Evolutionary conservation across 2,797 vertebrate genomes (phyloP).

Genomic region (Enteromius thamalakanensis): DNA sequence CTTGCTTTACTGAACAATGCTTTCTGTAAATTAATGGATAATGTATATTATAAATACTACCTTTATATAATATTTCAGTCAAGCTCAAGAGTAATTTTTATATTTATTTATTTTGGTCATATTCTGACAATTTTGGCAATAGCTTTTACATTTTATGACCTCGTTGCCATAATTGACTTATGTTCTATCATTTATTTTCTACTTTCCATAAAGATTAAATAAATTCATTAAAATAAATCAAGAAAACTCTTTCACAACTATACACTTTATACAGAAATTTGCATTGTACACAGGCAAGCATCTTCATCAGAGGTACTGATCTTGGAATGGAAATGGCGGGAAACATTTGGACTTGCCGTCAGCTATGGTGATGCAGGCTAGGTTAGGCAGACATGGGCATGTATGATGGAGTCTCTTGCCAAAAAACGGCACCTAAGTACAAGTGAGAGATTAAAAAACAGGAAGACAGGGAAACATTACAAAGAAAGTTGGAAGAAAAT

Average conservation of each 20-base stretch:
- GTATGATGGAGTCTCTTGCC: constrained; percentile 88
- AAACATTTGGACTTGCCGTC: constrained; percentile 84
- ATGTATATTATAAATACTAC: too few relatives aligned
- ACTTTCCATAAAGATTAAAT: constrained; percentile 7
- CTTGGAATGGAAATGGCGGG: constrained; percentile 76
- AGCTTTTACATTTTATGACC: neutral
- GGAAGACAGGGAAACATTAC: neutral
- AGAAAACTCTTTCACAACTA: constrained; percentile 59
- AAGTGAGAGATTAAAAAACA: constrained; percentile 35
- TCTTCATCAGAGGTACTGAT: constrained; percentile 75
- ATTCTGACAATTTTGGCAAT: neutral
- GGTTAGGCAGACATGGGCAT: constrained; percentile 88
- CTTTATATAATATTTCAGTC: neutral
- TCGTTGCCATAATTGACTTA: neutral
- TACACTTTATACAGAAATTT: constrained; percentile 52
- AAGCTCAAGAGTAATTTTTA: neutral
- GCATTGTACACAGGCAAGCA: neutral
- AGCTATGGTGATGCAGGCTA: constrained; percentile 78
- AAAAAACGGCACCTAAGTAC: constrained; percentile 85
- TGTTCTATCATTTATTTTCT: neutral
- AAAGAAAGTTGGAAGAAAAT: neutral
- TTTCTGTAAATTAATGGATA: neutral
- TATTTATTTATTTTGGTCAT: constrained; percentile 9
- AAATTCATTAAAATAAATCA: constrained; percentile 44
- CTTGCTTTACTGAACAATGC: neutral